phyloP scores from a whole-genome alignment of 2,797 vertebrate species.

The Amblyopsis hoosieri region DNA sequence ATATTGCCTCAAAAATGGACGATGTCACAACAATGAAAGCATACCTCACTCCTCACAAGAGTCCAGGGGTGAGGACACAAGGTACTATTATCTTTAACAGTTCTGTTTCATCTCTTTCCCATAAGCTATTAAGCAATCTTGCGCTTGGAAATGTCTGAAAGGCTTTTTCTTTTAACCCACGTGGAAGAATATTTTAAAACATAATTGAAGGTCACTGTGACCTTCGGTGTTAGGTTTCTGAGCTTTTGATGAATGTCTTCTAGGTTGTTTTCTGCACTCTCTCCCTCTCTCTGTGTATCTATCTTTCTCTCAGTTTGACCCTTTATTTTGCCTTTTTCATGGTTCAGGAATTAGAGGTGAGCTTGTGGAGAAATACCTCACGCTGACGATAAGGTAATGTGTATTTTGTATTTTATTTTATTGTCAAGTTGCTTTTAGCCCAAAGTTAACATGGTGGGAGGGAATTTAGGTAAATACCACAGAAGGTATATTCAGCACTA shows the following conservation, averaged over 20 bases:
- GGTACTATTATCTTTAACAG: slow-evolving; percentile 51
- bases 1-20: slow-evolving; percentile 57
- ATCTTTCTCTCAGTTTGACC: slow-evolving; percentile 7
- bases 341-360: slow-evolving; percentile 68
- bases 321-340: slow-evolving; percentile 22
- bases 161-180: background rate
- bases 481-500: too few relatives aligned
- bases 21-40: slow-evolving; percentile 51
- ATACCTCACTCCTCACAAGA: slow-evolving; percentile 40
- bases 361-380: slow-evolving; percentile 65
- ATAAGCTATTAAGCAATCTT: background rate
- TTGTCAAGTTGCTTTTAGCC: slow-evolving; percentile 22
- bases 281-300: background rate
- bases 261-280: background rate
- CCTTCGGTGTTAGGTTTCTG: background rate
- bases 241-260: background rate
- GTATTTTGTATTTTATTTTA: slow-evolving; percentile 22
- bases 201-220: slow-evolving; percentile 1
- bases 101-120: background rate
- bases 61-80: slow-evolving; percentile 49
- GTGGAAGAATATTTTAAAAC: background rate
- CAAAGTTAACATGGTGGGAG: slow-evolving; percentile 18
- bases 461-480: slow-evolving; percentile 27
- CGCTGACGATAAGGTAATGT: slow-evolving; percentile 70
- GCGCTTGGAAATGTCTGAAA: slow-evolving; percentile 3